These are phyloP conservation scores for Neoarius graeffei DNA, from an alignment of 2,113 vertebrate species.

Conservation along the genomic window DNA sequence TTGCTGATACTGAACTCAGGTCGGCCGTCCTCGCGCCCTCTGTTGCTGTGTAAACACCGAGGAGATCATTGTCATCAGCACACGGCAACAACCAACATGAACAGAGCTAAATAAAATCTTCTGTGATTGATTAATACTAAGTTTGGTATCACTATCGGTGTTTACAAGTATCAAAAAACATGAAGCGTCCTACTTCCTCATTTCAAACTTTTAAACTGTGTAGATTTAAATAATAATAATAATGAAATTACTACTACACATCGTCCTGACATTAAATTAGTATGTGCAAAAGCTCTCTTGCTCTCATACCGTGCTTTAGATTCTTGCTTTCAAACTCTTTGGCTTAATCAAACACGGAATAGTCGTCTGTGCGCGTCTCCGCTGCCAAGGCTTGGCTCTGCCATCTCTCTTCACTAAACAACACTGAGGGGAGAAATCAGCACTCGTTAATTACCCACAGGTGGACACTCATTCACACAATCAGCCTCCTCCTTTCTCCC, in stretches of 20 bases:
- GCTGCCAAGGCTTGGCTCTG: not conserved
- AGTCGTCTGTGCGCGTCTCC: not conserved
- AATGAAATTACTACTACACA: too few species aligned
- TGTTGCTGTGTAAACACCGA: not conserved
- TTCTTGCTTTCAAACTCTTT: too few species aligned
- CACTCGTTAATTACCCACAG: not conserved
- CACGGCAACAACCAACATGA: not conserved
- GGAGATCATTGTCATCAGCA: not conserved
- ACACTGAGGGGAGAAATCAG: not conserved
- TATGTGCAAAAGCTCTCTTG: too few species aligned
- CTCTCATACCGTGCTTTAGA: too few species aligned
- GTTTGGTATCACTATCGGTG: too few species aligned
- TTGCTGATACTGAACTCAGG: not conserved
- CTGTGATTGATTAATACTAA: too few species aligned
- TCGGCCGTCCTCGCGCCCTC: not conserved
- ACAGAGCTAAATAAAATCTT: not conserved
- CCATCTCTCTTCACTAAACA: not conserved
- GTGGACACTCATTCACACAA: not conserved
- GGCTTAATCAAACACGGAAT: not conserved
- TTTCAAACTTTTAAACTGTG: too few species aligned
- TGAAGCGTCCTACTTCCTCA: too few species aligned
- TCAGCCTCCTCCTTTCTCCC: too few species aligned
- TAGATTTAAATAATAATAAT: too few species aligned
- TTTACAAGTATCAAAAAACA: too few species aligned
- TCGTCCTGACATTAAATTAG: too few species aligned